Evolutionary conservation across 1,140 invertebrate genomes (phyloP).

Genomic region (Zaprionus tsacasi): DNA sequence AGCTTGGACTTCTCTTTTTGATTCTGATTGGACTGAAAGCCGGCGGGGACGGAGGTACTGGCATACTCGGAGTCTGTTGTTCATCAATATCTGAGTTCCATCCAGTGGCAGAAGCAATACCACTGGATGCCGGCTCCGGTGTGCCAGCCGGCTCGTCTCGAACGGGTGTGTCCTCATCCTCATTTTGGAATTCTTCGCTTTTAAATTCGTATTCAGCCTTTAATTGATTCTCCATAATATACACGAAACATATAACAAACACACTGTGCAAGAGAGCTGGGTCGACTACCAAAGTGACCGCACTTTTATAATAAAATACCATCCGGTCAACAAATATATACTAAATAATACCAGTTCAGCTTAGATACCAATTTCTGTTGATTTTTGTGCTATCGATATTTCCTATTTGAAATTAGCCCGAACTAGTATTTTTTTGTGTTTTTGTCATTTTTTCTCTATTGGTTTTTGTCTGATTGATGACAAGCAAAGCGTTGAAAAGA

Average conservation of each 20-base stretch:
- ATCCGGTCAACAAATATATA: too few species aligned
- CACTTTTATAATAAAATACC: too few species aligned
- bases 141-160: neutral
- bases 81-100: slow-evolving; percentile 53
- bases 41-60: neutral
- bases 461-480: neutral
- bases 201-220: neutral
- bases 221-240: neutral
- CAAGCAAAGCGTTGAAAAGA: neutral
- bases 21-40: neutral
- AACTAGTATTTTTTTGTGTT: neutral
- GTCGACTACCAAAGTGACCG: too few species aligned
- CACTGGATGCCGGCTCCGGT: neutral
- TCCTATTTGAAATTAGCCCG: neutral
- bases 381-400: neutral
- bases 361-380: neutral
- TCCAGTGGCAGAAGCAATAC: neutral
- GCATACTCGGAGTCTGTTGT: neutral
- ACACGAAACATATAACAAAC: neutral
- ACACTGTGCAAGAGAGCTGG: too few species aligned
- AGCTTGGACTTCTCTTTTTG: slow-evolving; percentile 2
- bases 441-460: neutral
- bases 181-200: neutral
- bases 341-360: too few species aligned
- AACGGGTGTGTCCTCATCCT: neutral